phyloP scores from a whole-genome alignment of 2,797 vertebrate species.

The Dallia pectoralis region DNA sequence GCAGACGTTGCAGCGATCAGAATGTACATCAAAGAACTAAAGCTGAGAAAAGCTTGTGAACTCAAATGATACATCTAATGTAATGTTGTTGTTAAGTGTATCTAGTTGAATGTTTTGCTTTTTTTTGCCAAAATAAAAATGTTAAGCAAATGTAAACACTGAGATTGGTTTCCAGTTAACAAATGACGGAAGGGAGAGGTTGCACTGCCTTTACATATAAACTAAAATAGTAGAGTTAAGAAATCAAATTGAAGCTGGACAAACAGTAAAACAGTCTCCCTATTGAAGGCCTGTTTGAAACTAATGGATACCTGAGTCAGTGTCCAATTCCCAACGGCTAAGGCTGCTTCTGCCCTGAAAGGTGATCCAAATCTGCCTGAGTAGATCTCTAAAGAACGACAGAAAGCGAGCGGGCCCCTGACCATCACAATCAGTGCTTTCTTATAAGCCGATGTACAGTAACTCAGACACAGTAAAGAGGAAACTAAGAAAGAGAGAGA shows the following conservation, averaged over 20 bases:
- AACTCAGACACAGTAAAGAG: neutral
- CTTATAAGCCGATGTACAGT: neutral
- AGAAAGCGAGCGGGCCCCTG: neutral
- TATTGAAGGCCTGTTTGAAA: slow-evolving; percentile 60
- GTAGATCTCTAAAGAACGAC: slow-evolving; percentile 36
- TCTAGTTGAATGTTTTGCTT: too few relatives aligned
- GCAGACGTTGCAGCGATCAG: neutral
- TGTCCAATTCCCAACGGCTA: slow-evolving; percentile 48
- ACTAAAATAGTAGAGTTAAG: neutral
- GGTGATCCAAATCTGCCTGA: slow-evolving; percentile 45
- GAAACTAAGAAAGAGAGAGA: neutral
- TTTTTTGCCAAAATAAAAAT: too few relatives aligned
- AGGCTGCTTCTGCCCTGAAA: slow-evolving; percentile 56
- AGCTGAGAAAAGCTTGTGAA: too few relatives aligned
- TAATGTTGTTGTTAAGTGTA: too few relatives aligned
- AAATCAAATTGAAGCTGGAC: neutral
- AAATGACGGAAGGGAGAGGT: too few relatives aligned
- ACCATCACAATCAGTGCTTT: slow-evolving; percentile 18
- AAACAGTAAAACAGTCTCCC: slow-evolving; percentile 59
- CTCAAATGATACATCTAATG: too few relatives aligned
- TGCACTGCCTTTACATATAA: slow-evolving; percentile 6
- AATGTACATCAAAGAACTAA: too few relatives aligned
- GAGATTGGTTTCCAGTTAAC: too few relatives aligned
- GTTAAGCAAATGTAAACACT: too few relatives aligned
- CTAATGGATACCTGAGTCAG: slow-evolving; percentile 56